Percentiles rank a stretch among this genome's conserved stretches.
Evolutionary conservation across 2,888 invertebrate genomes (phyloP).

Genomic region (Ganaspis brasiliensis): DNA sequence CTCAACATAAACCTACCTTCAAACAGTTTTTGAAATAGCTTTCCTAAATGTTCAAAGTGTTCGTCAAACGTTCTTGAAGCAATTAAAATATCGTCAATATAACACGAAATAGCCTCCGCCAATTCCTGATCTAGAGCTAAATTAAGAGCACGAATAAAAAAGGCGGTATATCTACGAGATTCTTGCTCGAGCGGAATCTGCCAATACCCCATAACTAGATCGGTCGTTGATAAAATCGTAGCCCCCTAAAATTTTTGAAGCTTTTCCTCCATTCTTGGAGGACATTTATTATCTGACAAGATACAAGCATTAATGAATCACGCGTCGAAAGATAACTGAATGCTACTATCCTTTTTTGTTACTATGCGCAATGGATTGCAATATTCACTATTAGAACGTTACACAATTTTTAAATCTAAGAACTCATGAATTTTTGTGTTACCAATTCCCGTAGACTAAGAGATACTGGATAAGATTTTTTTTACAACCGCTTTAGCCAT

Average conservation of each 20-base stretch:
- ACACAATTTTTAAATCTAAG: slow-evolving; percentile 23
- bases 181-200: slow-evolving; percentile 38
- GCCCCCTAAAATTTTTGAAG: slow-evolving; percentile 52
- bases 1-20: not conserved
- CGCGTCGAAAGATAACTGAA: slow-evolving; percentile 70
- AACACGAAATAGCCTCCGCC: too few species aligned
- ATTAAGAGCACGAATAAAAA: slow-evolving; percentile 60
- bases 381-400: not conserved
- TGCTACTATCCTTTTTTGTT: slow-evolving; percentile 67
- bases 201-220: too few species aligned
- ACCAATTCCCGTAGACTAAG: not conserved
- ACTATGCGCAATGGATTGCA: slow-evolving; percentile 37
- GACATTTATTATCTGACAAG: slow-evolving; percentile 66
- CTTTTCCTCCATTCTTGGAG: slow-evolving; percentile 56
- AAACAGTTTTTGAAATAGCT: slow-evolving; percentile 45
- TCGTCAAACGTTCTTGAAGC: too few species aligned
- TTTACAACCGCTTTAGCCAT: not conserved
- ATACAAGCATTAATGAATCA: slow-evolving; percentile 68
- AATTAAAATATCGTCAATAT: too few species aligned
- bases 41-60: too few species aligned
- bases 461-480: slow-evolving; percentile 38
- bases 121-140: slow-evolving; percentile 64
- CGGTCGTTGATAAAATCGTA: slow-evolving; percentile 55
- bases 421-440: not conserved
- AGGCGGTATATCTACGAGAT: slow-evolving; percentile 50